These are phyloP conservation scores for Propithecus coquereli DNA, from an alignment of 2,113 vertebrate genomes.

Conservation along the genomic window DNA sequence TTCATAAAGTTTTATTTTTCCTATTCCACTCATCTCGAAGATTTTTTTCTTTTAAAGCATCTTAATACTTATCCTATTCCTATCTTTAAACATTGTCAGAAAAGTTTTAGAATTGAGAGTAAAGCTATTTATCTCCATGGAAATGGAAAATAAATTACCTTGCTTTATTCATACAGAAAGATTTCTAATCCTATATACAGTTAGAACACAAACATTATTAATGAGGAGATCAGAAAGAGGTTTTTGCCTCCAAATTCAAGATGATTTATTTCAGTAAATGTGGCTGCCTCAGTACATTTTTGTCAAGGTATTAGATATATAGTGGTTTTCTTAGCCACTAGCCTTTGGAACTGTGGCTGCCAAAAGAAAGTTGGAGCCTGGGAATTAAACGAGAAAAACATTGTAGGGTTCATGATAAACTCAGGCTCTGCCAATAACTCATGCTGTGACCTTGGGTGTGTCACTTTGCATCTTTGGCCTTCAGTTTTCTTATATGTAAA, in stretches of 20 bases:
- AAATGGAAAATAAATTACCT: slow-evolving; percentile 50
- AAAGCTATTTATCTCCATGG: not conserved
- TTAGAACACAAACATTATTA: not conserved
- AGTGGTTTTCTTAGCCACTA: not conserved
- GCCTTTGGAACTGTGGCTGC: not conserved
- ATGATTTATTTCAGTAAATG: not conserved
- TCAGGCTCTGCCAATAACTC: no score
- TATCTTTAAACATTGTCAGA: slow-evolving; percentile 7
- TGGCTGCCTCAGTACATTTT: not conserved
- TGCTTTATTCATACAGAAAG: slow-evolving; percentile 14
- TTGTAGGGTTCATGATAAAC: not conserved
- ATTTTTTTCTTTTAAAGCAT: not conserved
- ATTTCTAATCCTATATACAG: slow-evolving; percentile 21
- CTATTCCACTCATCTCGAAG: not conserved
- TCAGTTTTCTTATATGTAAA: not conserved
- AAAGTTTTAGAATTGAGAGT: slow-evolving; percentile 31
- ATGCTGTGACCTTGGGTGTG: rapidly evolving
- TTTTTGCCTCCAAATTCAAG: slow-evolving; percentile 26
- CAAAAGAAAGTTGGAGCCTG: not conserved
- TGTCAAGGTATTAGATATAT: not conserved
- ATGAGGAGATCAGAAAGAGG: not conserved
- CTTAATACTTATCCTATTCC: not conserved
- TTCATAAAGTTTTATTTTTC: not conserved
- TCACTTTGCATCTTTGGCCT: not conserved
- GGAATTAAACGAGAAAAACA: not conserved